Base-by-base conservation (phyloP, 2,113 vertebrate species). In the Furnarius figulus region DNA sequence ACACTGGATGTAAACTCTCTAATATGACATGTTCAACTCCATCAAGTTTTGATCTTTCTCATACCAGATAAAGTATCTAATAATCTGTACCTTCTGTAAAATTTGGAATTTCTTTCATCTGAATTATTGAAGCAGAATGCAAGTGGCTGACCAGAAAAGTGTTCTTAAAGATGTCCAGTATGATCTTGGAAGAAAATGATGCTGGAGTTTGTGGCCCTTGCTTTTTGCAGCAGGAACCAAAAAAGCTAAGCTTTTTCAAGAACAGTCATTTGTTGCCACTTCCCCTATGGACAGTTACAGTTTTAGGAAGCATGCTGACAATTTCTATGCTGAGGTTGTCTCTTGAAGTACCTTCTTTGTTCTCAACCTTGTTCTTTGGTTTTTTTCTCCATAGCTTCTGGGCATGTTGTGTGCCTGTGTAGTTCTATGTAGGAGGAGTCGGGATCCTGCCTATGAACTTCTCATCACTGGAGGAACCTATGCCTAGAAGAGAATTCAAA, bases 401-500 rank as follows among this genome's bases (percentile, higher is more conserved):
- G 99, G 99, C 86, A 99, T 99, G 99, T 94, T 99, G 95, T 99
- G 99, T 82, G 99, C 99, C 7, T 99, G 98, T 92, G 96, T 99
- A 35, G 99, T 99, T 70, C 89, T 99, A 90, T 99, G 99, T 96
- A 98, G 98, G 96, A 98, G 99, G 97, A 98, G 98, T 97, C 98
- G 98, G 95, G 99, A 99, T 83, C 99, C 99, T 80, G 98, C 99
- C n/a, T 99, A 99, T 0, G 98, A 99, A 90, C 99, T 99, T 24
- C 99, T 99, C 75, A 98, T 99, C 96, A 98, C 98, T 8, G 98
- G 99, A 0, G 99, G 99, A 73, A 99, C 98, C 93, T 98, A 98
- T 12, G 99, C 99, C 59, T 99, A 98, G 98, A 93, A 66, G 95
- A 88, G 47, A 40, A 61, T 4, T 49, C 12, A 37, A 86, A 72